Evolutionary conservation across 1,140 invertebrate genomes (phyloP), one percentile per base, ranked within the genome.

Genomic region (Drosophila subobscura): DNA sequence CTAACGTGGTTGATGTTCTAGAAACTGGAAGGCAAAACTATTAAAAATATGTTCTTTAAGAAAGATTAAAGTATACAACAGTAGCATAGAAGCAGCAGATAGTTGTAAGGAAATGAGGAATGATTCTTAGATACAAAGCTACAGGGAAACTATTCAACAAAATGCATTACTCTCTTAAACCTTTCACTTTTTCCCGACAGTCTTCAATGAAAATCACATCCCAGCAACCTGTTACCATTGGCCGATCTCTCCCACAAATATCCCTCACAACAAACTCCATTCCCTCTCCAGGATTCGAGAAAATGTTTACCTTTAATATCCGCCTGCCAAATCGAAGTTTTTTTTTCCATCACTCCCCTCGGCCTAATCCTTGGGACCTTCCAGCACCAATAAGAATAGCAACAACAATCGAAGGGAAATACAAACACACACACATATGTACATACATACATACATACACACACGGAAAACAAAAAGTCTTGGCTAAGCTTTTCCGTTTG

Each of bases 251-350:
- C 47, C 8, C 37, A 46, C 12, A 47, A 49, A 68, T 47, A 53
- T 40, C 7, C 20, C 50, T 49, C 14, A 44, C 33, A 72, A 61
- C 56, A 72, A 52, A 51, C 14, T 33, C 16, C 12, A 22, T 22
- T 41, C 7, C 29, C 16, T 14, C 23, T 14, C 20, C 40, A 37
- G 10, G 25, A 45, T 12, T 40, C 23, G n/a, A 37, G 23, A 29
- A 59, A 73, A 73, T 73, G 71, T 73, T 73, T 73, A 73, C 71
- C 70, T 73, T 73, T 57, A 73, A 73, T 73, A 73, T 73, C 59
- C 71, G 52, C 37, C 50, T 74, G 70, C 42, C 40, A 57, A 73
- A 74, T 73, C 71, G 53, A 73, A 65, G 50, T 56, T 53, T 41
- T 27, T 41, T 27, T 33, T 22, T 64, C 20, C 3, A 2, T 10